Base-by-base conservation (phyloP, 2,888 invertebrate genomes). In the Synergus gifuensis region DNA sequence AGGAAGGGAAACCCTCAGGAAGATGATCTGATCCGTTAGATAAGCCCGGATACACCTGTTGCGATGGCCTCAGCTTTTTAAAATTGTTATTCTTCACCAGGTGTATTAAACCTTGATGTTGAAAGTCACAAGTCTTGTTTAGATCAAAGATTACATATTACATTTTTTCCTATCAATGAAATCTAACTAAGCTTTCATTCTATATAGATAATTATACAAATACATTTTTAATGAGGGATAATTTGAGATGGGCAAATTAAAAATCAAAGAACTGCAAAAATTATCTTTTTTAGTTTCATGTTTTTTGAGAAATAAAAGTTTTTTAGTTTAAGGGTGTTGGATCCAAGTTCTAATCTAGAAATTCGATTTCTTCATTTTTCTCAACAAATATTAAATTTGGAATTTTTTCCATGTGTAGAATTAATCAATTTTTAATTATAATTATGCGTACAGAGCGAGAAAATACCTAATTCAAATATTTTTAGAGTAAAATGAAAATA, bases 31-130 rank as follows among this genome's bases (percentile, higher is more conserved):
- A 85, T 86, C 82, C 81, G 82, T 83, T 85, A 76, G 84, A 85
- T 87, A 86, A 86, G 79, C 63, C 66, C 28, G 76, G 76, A 62
- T 85, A 83, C 85, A 88, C 84, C 86, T 87, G 88, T 87, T 85
- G 79, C 63, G 73, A 63, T n/a, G n/a, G 49, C 73, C 36, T 54
- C 28, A 73, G 73, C 73, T 69, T 49, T 78, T 54, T 16, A 40
- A 73, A 36, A 73, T 73, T 73, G 49, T 49, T 73, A 54, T 73
- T 73, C 54, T 18, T 73, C n/a, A 73, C 49, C 73, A 73, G 73
- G 54, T 73, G 49, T 73, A 67, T 73, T 40, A 73, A 54, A 73
- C n/a, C 40, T 54, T 54, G 73, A 54, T 36, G n/a, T 40, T 22
- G 36, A 36, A 49, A 73, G 54, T 54, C 73, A 73, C 73, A 73